Conservation (phyloP, 2,113 vertebrate species). For the Cyphomyrus plagiostoma region DNA sequence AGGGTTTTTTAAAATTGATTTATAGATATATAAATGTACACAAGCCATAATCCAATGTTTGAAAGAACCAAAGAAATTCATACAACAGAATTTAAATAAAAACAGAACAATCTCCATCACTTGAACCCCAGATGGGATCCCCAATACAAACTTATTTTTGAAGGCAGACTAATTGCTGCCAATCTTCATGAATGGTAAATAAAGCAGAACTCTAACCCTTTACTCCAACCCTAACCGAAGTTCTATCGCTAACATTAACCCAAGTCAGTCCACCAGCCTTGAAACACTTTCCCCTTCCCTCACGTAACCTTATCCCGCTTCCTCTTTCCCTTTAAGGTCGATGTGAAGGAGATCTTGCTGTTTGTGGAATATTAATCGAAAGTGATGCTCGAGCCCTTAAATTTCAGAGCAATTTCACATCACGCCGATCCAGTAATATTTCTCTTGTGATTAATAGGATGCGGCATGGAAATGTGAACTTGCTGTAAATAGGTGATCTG, state of each 20-base stretch:
- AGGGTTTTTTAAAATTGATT: neutral
- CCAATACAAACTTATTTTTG: neutral
- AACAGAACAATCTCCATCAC: neutral
- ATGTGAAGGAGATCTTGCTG: constrained; percentile 1
- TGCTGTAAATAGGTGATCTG: constrained; percentile 3
- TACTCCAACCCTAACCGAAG: neutral
- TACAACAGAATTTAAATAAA: no score
- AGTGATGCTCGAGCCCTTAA: constrained; percentile 38
- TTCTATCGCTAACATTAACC: neutral
- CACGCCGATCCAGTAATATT: constrained; percentile 39
- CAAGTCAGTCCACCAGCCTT: neutral
- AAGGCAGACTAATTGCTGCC: neutral
- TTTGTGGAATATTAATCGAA: constrained; percentile 46
- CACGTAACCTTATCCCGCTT: neutral
- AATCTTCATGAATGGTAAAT: neutral
- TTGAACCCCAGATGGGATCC: neutral
- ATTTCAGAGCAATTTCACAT: constrained; percentile 44
- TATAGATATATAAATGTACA: neutral
- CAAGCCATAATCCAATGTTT: neutral
- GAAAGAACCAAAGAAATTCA: neutral
- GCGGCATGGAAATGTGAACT: neutral
- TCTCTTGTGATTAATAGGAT: constrained; percentile 27
- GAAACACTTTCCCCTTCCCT: neutral
- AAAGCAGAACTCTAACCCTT: neutral
- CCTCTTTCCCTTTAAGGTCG: neutral